Base-by-base conservation (phyloP, 1,140 invertebrate genomes). In the Oryctes rhinoceros region DNA sequence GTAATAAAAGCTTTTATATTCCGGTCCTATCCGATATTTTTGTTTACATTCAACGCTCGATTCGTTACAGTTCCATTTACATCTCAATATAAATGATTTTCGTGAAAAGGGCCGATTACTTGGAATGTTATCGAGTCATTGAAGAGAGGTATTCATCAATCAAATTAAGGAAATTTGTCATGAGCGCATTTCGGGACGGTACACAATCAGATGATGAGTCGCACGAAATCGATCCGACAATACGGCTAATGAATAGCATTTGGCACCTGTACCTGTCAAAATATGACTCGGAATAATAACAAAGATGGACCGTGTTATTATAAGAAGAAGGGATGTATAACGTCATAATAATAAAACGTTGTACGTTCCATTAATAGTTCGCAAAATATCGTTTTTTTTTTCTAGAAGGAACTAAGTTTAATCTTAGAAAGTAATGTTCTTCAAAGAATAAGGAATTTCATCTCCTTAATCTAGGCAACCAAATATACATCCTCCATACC, bases 81-180 rank as follows among this genome's bases (percentile, higher is more conserved):
- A 71, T 35, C 65, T 71, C 65, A 71, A 71, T 71, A 71, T 71
- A 71, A 37, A 24, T 71, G 65, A 24, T 71, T 71, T 71, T 71
- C 65, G 65, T 59, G 24, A 71, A 71, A 37, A 71, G 65, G 65
- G 65, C 18, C 65, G 65, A 71, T 71, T 71, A 71, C 65, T 71
- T 71, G 65, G 65, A 71, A 71, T 71, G 65, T 71, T 71, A 71
- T 71, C 65, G 65, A 71, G 65, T 71, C 65, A 71, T 71, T 71
- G 30, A 71, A 35, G 65, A 71, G n/a, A 71, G 24, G 65, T 24
- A 24, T 30, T 71, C 65, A 71, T 71, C 65, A 71, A 71, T 71
- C 65, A 71, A 71, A 71, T 71, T 71, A 71, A 71, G 65, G 13
- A 71, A 71, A 71, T 71, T 71, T 71, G 65, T 71, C 65, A 37